A percentile compares a stretch with the other conserved stretches of the same genome.
These are phyloP conservation scores for Caerostris extrusa DNA, from an alignment of 1,140 invertebrate species.

Conservation along the genomic window DNA sequence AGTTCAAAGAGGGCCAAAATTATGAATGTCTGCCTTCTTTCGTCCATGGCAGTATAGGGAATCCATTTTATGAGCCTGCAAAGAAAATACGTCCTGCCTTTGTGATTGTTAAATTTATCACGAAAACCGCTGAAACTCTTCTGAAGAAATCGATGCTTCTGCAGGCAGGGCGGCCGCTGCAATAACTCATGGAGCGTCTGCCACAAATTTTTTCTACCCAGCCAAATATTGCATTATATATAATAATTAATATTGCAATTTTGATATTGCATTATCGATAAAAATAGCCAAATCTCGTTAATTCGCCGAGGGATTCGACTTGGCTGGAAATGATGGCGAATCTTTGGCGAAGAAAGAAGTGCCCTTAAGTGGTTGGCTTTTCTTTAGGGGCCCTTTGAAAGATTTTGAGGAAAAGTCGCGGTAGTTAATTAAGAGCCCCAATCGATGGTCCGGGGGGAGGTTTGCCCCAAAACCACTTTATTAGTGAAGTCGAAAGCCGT, in stretches of 20 bases:
- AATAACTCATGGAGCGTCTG: not conserved
- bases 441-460: not conserved
- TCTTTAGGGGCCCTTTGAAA: not conserved
- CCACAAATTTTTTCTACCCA: not conserved
- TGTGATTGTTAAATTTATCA: too few relatives aligned
- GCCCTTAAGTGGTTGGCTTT: too few relatives aligned
- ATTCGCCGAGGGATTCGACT: not conserved
- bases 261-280: not conserved
- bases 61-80: too few relatives aligned
- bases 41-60: too few relatives aligned
- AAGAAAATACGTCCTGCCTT: too few relatives aligned
- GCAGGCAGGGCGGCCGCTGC: too few relatives aligned
- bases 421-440: not conserved
- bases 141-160: not conserved
- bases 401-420: not conserved
- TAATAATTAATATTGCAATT: too few relatives aligned
- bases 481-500: not conserved
- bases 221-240: too few relatives aligned
- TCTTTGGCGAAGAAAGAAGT: not conserved
- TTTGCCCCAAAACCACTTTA: slow-evolving; percentile 3
- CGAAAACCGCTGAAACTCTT: not conserved
- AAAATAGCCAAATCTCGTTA: not conserved
- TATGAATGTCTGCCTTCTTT: too few relatives aligned
- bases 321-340: not conserved
- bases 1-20: too few relatives aligned